Base-by-base conservation (phyloP, 2,797 vertebrate species). In the Girardinus metallicus region DNA sequence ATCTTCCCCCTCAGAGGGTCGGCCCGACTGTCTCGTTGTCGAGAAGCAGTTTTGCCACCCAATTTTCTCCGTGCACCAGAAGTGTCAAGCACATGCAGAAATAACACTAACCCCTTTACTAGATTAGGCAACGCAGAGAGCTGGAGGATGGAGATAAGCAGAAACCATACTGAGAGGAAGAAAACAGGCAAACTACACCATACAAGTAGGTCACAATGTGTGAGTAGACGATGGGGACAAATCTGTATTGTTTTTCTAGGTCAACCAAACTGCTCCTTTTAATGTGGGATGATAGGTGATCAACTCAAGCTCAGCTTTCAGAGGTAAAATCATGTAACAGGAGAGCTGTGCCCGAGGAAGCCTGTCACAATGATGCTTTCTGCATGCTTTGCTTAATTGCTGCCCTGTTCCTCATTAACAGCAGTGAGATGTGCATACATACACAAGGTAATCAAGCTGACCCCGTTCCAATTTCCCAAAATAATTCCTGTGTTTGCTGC, bases 401-500 rank as follows among this genome's bases (percentile, higher is more conserved):
- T 90, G 83, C 85, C 80, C 84, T 84, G 84, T 91, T 86, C 81
- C 81, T 91, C 85, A 94, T 93, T 95, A 94, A 94, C 90, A 92
- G 93, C 84, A 64, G 82, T 72, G 83, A 91, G 89, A 89, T 87
- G 88, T 93, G 95, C 89, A 90, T 92, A 89, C 91, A 86, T 77
- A 86, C 81, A 93, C 92, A 88, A 91, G 87, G 93, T 95, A 96
- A 95, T 96, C 93, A 95, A 92, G 94, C 91, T 93, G 93, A 95
- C 93, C 91, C 91, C 87, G 95, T 93, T 96, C 95, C 94, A 95
- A 92, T 96, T 96, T 96, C 95, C 95, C 87, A 94, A 96, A 96
- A 96, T 96, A 96, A 95, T 95, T 95, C 91, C 88, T 94, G 92
- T 95, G 90, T 95, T 96, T 95, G 94, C 95, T 95, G 96, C 95